Conservation (phyloP, 2,888 invertebrate species). For the Chrysomela aeneicollis region DNA sequence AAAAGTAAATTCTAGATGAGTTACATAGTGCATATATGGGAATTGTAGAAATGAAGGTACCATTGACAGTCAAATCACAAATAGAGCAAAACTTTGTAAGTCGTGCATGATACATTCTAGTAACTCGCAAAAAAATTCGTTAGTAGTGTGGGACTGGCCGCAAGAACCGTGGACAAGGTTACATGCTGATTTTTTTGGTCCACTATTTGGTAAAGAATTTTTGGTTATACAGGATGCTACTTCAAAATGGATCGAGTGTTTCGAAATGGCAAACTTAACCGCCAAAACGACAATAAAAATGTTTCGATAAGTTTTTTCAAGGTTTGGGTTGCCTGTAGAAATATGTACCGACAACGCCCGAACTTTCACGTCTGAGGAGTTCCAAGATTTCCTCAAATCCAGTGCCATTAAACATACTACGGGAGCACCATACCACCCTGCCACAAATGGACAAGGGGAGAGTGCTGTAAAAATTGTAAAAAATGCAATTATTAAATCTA, state of each 20-base stretch:
- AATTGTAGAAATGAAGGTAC: conserved; percentile 18
- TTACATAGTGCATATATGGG: conserved; percentile 2
- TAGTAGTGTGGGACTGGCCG: conserved; percentile 15
- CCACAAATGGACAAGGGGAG: too few relatives aligned
- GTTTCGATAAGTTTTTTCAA: too few relatives aligned
- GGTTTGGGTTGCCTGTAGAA: too few relatives aligned
- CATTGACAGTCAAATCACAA: conserved; percentile 15
- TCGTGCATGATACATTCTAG: conserved; percentile 14
- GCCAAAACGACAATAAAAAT: conserved; percentile 10
- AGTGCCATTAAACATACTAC: too few relatives aligned
- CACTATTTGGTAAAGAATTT: too few relatives aligned
- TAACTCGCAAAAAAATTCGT: conserved; percentile 14
- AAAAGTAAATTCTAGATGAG: background rate
- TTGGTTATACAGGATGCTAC: conserved; percentile 13
- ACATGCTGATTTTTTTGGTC: background rate
- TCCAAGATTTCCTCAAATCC: background rate
- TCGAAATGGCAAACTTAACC: conserved; percentile 7
- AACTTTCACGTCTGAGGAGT: too few relatives aligned
- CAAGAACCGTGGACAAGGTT: conserved; percentile 17
- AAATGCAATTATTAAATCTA: too few relatives aligned
- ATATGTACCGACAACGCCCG: too few relatives aligned
- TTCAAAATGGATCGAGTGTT: conserved; percentile 22
- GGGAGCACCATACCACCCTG: too few relatives aligned
- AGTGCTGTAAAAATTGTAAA: too few relatives aligned
- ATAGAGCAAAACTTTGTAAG: conserved; percentile 8